Base-by-base conservation (phyloP, 2,888 invertebrate genomes). In the Ypsolopha scabrella region DNA sequence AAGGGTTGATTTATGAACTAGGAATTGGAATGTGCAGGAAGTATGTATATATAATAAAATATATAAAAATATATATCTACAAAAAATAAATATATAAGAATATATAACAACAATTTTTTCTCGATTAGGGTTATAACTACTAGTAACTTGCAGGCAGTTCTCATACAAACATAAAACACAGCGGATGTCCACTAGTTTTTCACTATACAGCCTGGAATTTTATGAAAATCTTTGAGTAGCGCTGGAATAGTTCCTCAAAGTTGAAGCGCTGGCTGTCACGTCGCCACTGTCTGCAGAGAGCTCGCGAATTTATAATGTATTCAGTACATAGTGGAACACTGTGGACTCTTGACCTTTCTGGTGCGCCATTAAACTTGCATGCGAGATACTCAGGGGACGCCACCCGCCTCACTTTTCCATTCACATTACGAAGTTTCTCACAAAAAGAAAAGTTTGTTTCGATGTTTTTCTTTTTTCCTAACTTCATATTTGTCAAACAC, bases 361-460 rank as follows among this genome's bases (percentile, higher is more conserved):
- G 78, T 78, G 76, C 72, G 72, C 72, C 74, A 83, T 83, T 81
- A 85, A 82, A 82, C 76, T 80, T 85, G 82, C 78, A 83, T 78
- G 79, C 69, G 64, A 65, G 65, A 65, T 63, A 76, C 81, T 77
- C 77, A 60, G 61, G 75, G 73, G 81, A 74, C 49, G 24, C 33
- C 13, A 58, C 52, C 66, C 64, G 70, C 71, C 66, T 63, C 72
- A 68, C 69, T 69, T 71, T 24, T 72, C 75, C 72, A 73, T 76
- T 76, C 75, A 73, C 75, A 75, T 78, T 71, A 72, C 69, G 78
- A 81, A 80, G 74, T 78, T 78, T 73, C 57, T 62, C 66, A 73
- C 74, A 77, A 79, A 81, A 77, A 77, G 80, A 80, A 80, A 83
- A 80, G 75, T 81, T 82, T 72, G 52, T 59, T 61, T 62, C 69